Evolutionary conservation across 2,888 invertebrate genomes (phyloP).

Genomic region (Oeneis ivallda): DNA sequence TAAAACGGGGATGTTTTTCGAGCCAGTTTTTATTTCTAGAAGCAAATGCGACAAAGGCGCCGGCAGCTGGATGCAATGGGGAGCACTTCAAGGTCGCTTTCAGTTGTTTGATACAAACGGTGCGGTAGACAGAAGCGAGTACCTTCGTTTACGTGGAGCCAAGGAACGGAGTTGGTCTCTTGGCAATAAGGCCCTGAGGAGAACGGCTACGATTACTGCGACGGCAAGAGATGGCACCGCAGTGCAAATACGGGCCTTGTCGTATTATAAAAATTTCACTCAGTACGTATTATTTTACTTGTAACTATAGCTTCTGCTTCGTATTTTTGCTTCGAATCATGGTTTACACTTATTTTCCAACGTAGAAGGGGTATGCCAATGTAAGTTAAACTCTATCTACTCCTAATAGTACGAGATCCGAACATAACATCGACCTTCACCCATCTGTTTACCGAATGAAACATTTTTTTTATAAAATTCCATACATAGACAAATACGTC

Average conservation of each 20-base stretch:
- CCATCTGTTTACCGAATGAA: too few relatives aligned
- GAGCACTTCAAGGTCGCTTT: conserved; percentile 82
- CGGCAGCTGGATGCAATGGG: conserved; percentile 84
- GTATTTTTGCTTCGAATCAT: too few relatives aligned
- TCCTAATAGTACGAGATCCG: too few relatives aligned
- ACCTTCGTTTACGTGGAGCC: conserved; percentile 77
- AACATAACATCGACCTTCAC: too few relatives aligned
- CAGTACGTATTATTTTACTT: conserved; percentile 71
- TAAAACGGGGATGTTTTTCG: too few relatives aligned
- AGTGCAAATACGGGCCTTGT: conserved; percentile 77
- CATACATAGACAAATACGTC: too few relatives aligned
- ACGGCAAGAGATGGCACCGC: conserved; percentile 80
- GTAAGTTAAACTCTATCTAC: too few relatives aligned
- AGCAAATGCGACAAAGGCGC: conserved; percentile 57
- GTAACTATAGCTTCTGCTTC: too few relatives aligned
- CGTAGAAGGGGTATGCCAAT: too few relatives aligned
- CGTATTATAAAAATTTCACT: conserved; percentile 74
- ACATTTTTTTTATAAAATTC: too few relatives aligned
- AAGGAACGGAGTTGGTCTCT: conserved; percentile 72
- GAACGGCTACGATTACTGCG: conserved; percentile 62
- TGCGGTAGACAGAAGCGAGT: conserved; percentile 52
- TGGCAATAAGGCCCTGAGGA: conserved; percentile 52
- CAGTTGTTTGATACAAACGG: conserved; percentile 67
- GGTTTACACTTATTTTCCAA: too few relatives aligned
- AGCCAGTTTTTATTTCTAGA: conserved; percentile 48